phyloP scores from a whole-genome alignment of 1,140 invertebrate genomes.

The Catajapyx aquilonaris region DNA sequence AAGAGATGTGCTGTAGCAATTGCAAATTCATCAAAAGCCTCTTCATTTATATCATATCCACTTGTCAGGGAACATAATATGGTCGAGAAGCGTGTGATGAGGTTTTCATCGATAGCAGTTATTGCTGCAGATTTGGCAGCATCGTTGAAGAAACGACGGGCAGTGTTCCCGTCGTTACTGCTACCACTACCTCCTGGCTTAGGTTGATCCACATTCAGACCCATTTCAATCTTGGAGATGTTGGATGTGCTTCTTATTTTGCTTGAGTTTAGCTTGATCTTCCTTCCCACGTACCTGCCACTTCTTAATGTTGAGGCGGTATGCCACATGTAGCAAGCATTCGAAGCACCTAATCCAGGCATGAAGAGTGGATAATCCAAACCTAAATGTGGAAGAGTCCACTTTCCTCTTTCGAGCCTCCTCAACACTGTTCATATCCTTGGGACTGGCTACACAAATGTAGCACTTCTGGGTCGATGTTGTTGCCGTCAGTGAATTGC shows the following conservation, averaged over 20 bases:
- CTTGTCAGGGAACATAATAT: not conserved
- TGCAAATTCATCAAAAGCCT: conserved; percentile 4
- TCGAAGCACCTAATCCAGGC: conserved; percentile 1
- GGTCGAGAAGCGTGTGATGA: not conserved
- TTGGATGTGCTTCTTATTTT: not conserved
- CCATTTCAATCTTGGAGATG: not conserved
- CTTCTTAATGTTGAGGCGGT: not conserved
- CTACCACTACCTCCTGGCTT: not conserved
- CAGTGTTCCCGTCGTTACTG: not conserved
- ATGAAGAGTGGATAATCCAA: conserved; percentile 2
- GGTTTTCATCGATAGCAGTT: conserved; percentile 2
- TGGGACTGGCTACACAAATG: conserved; percentile 6
- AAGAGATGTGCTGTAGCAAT: not conserved
- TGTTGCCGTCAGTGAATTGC: conserved; percentile 1
- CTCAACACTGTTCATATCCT: not conserved
- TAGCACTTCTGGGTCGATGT: conserved; percentile 2
- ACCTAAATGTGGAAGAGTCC: not conserved
- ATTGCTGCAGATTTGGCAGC: not conserved
- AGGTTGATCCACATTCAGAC: not conserved
- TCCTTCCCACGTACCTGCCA: not conserved
- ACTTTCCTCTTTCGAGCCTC: not conserved
- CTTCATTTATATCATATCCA: conserved; percentile 1
- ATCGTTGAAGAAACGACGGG: not conserved
- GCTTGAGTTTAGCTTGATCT: not conserved
- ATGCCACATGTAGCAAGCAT: not conserved